phyloP scores from a whole-genome alignment of 2,888 invertebrate species.

The Acronicta psi region DNA sequence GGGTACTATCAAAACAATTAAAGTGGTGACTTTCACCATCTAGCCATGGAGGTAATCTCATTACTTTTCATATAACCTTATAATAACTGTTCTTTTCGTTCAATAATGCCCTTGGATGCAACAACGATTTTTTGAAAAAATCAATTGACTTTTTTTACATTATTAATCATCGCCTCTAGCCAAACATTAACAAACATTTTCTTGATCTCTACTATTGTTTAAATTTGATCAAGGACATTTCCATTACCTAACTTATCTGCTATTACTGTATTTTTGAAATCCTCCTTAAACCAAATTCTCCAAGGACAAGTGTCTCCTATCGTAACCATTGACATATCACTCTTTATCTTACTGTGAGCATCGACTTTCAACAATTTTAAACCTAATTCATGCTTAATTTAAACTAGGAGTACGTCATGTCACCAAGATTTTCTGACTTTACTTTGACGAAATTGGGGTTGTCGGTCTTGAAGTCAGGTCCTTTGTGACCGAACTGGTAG shows the following conservation, averaged over 20 bases:
- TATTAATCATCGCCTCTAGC: constrained; percentile 14
- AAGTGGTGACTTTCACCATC: constrained; percentile 1
- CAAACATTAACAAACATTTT: constrained; percentile 44
- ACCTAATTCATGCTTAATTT: constrained; percentile 52
- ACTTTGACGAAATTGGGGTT: constrained; percentile 88
- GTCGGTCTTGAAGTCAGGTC: constrained; percentile 92
- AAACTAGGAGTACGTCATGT: constrained; percentile 75
- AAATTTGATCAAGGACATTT: constrained; percentile 15
- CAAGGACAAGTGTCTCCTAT: constrained; percentile 42
- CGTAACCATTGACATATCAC: constrained; percentile 54
- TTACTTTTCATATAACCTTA: constrained; percentile 46
- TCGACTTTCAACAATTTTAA: constrained; percentile 56
- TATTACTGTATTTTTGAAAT: constrained; percentile 57
- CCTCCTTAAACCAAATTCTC: constrained; percentile 28
- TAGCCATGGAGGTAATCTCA: constrained; percentile 45
- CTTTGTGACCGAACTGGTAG: constrained; percentile 95
- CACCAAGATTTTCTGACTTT: constrained; percentile 75
- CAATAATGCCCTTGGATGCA: constrained; percentile 45
- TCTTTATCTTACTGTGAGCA: constrained; percentile 58
- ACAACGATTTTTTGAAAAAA: constrained; percentile 44
- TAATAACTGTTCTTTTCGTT: constrained; percentile 47
- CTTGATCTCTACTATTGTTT: constrained; percentile 18
- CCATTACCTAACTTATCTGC: constrained; percentile 36
- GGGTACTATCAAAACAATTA: background rate
- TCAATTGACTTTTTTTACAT: constrained; percentile 41